phyloP scores from a whole-genome alignment of 2,888 invertebrate species.

The Monochamus alternatus region DNA sequence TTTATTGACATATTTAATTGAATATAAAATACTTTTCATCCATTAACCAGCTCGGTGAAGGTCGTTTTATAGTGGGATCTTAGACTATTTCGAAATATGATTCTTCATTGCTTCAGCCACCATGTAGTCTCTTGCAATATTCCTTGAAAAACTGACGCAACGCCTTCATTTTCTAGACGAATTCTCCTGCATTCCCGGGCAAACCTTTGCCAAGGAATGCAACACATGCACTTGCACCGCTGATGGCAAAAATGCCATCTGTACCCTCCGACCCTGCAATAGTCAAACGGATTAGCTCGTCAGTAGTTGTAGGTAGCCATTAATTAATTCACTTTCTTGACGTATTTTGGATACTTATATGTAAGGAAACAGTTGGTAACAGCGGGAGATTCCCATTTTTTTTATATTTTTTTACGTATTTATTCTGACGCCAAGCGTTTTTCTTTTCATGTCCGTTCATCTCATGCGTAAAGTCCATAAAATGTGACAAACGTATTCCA shows the following conservation, averaged over 20 bases:
- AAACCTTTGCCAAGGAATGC: slow-evolving; percentile 65
- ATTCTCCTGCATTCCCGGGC: slow-evolving; percentile 63
- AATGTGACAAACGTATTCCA: too few species aligned
- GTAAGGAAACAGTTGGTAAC: neutral
- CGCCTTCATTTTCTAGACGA: slow-evolving; percentile 46
- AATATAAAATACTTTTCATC: too few species aligned
- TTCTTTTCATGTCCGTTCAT: too few species aligned
- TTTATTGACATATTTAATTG: too few species aligned
- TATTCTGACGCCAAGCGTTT: too few species aligned
- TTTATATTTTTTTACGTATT: too few species aligned
- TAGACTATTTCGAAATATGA: neutral
- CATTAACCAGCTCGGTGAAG: too few species aligned
- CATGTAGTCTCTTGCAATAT: neutral
- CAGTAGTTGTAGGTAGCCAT: neutral
- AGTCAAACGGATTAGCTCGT: neutral
- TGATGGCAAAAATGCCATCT: slow-evolving; percentile 72
- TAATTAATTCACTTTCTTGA: neutral
- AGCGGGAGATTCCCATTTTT: too few species aligned
- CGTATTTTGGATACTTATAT: neutral
- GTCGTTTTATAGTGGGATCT: too few species aligned
- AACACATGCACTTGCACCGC: slow-evolving; percentile 73
- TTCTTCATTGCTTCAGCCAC: neutral
- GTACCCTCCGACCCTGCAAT: slow-evolving; percentile 63
- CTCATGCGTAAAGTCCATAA: too few species aligned
- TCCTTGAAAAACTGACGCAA: neutral